Percentiles rank a stretch among this genome's conserved stretches.
Evolutionary conservation across 2,888 invertebrate species (phyloP).

Genomic region (Priocnemis perturbator): DNA sequence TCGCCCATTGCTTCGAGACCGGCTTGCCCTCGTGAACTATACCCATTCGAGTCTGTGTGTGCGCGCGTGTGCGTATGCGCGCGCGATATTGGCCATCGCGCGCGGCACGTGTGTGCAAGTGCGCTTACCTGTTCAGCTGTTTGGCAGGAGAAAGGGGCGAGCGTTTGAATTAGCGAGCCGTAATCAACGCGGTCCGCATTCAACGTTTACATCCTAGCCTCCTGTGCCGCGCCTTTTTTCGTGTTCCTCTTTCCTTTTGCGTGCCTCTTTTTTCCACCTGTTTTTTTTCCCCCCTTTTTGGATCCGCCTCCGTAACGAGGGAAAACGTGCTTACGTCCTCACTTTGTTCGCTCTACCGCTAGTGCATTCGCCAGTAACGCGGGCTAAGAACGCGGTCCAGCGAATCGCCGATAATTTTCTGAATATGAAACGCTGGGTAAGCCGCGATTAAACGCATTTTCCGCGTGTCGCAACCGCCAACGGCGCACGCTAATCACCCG

Average conservation of each 20-base stretch:
- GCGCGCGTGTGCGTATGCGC: too few relatives aligned
- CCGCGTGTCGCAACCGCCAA: too few relatives aligned
- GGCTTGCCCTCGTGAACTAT: too few relatives aligned
- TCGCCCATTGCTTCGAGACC: too few relatives aligned
- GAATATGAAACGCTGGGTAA: not conserved
- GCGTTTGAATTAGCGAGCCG: conserved; percentile 9
- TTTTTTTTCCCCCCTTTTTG: too few relatives aligned
- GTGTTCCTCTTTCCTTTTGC: not conserved
- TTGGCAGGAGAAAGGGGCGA: not conserved
- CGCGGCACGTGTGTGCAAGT: too few relatives aligned
- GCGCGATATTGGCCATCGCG: too few relatives aligned
- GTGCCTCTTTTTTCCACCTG: too few relatives aligned
- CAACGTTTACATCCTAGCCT: conserved; percentile 9
- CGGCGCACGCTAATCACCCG: too few relatives aligned
- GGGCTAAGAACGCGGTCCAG: not conserved
- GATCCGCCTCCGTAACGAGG: not conserved
- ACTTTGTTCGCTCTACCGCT: conserved; percentile 2
- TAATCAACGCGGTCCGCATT: conserved; percentile 18
- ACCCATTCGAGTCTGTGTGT: too few relatives aligned
- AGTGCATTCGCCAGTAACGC: not conserved
- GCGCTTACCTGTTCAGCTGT: not conserved
- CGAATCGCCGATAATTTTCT: conserved; percentile 4
- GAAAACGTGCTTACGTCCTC: conserved; percentile 13
- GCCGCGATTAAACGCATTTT: too few relatives aligned
- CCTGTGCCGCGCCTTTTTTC: not conserved